Evolutionary conservation across 1,140 invertebrate species (phyloP), one percentile per base, ranked within the genome.

Genomic region (Formica exsecta): DNA sequence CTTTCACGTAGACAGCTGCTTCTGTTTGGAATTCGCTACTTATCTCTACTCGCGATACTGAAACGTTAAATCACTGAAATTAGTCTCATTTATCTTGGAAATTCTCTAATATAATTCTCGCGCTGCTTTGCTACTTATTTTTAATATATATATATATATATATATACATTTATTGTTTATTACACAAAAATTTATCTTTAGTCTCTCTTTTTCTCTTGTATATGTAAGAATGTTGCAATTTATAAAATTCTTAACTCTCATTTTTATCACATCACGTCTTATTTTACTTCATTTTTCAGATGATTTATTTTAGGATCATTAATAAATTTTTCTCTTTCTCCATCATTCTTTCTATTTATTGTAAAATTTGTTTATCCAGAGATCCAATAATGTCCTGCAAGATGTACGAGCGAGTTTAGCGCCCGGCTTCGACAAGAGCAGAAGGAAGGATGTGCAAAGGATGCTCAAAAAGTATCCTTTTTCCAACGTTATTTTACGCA

Each of bases 381-480:
- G n/a, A n/a, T 61, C 79, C 5, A 91, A 87, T 11, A 92, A 87
- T 9, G 48, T 93, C 11, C 89, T 95, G 7, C 74, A 74, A 0
- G 76, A 91, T 11, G 80, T 87, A 22, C 86, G 86, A 7, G 89
- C 92, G 0, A 71, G 57, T 71, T 16, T 94, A 0, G 85, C 86
- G 0, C 59, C 51, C 0, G 90, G 92, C 64, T 89, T 94, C 44
- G 85, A 77, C 3, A 79, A 70, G 0, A 81, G 79, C 0, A 89
- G 77, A 29, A 81, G 73, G 22, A 86, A 83, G n/a, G 36, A 80
- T 19, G 29, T 90, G 4, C 73, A n/a, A 5, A 80, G 79, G 6
- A 87, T 89, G 8, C 81, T 95, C 0, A 94, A 92, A 87, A 94
- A 92, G 94, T 95, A 95, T 95, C 94, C 94, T 95, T 94, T 94